Base-by-base conservation (phyloP, 2,797 vertebrate genomes). In the Pogonophryne albipinna region DNA sequence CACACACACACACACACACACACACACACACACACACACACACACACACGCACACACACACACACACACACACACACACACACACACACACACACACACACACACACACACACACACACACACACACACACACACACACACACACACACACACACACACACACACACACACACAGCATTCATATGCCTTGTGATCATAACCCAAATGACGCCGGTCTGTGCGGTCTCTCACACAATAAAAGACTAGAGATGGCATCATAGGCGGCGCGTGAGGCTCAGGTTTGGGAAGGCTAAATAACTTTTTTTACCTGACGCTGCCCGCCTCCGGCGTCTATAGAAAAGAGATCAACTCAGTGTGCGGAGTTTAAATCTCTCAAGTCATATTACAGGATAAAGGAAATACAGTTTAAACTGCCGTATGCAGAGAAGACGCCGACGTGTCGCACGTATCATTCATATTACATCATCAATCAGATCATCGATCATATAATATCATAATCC, bases 151-250 rank as follows among this genome's bases (percentile, higher is more conserved):
- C 57, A 71, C 60, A 75, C 68, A 73, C 73, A 81, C 19, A 50
- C 31, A 31, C 56, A 19, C 68, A 73, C 73, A 82, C 19, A 50
- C 31, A 46, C 56, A 50, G 10, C 75, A 71, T 78, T 89, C 74
- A 83, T 71, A 66, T 69, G 72, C 80, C 93, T 91, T 90, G 91
- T 95, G 94, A 93, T 93, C 83, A 75, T 61, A 77, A 63, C 74
- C 68, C 64, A 51, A 68, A 80, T 83, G 78, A 85, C 13, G 49
- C 45, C 60, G 56, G 69, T 74, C 55, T 76, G 64, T 23, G 41
- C 62, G 64, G 68, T 66, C 45, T 74, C 17, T 76, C 63, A 41
- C 7, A 63, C 56, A 81, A 72, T 57, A 31, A 87, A 71, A 74
- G 69, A 57, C 9, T 45, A 38, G 41, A 69, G 61, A 75, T 16